These are phyloP conservation scores for Phataginus tetradactyla DNA, from an alignment of 2,797 vertebrate genomes.

Conservation along the genomic window DNA sequence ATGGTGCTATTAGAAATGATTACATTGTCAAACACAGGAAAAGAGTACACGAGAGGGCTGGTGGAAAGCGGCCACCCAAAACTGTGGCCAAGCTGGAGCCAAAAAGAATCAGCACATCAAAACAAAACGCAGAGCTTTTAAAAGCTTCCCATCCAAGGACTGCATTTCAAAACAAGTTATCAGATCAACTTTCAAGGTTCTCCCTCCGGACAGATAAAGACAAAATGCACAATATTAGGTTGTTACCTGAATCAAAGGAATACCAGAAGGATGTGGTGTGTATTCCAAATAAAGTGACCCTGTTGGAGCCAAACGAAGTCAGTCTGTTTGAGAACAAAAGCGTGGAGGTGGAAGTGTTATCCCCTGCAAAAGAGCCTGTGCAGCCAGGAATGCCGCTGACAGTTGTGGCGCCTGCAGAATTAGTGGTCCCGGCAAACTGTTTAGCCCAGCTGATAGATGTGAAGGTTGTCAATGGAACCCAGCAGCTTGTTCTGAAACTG, in stretches of 20 bases:
- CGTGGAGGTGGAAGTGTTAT: constrained; percentile 90
- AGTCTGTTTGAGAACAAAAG: constrained; percentile 82
- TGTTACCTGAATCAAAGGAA: constrained; percentile 53
- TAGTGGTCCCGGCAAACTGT: constrained; percentile 94
- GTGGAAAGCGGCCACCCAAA: constrained; percentile 71
- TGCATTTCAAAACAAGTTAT: constrained; percentile 49
- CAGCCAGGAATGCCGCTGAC: constrained; percentile 93
- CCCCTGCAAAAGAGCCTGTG: constrained; percentile 90
- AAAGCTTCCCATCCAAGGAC: constrained; percentile 58
- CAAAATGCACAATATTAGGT: constrained; percentile 19
- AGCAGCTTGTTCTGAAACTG: constrained; percentile 93
- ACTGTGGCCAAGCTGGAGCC: constrained; percentile 68
- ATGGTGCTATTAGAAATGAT: constrained; percentile 93
- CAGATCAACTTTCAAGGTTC: constrained; percentile 61
- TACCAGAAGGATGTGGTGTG: constrained; percentile 72
- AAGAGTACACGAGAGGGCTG: constrained; percentile 88
- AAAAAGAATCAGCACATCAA: constrained; percentile 50
- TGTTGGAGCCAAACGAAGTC: constrained; percentile 53
- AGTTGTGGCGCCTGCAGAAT: constrained; percentile 93
- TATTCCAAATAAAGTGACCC: constrained; percentile 64
- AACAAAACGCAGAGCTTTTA: constrained; percentile 67
- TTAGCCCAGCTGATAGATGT: constrained; percentile 95
- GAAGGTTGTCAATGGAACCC: constrained; percentile 94
- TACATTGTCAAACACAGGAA: constrained; percentile 95
- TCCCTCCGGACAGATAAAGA: constrained; percentile 59